These are phyloP conservation scores for Plagiodera versicolora DNA, from an alignment of 2,888 invertebrate species.

Conservation along the genomic window DNA sequence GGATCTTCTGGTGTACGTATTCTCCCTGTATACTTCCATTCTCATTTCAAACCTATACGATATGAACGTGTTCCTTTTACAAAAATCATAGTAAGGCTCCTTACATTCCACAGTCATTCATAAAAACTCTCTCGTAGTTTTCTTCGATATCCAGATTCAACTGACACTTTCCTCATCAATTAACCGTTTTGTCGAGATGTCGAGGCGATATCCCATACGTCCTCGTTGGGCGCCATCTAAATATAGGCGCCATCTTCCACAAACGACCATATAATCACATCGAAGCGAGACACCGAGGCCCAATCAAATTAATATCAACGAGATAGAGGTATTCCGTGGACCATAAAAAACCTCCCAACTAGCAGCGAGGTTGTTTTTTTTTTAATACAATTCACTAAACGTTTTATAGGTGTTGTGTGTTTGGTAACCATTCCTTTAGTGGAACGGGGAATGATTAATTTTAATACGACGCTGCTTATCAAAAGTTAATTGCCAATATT, in stretches of 20 bases:
- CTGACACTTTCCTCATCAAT: no score
- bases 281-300: not conserved
- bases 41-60: no score
- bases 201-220: no score
- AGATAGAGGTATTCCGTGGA: slow-evolving; percentile 28
- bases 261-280: not conserved
- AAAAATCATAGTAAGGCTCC: no score
- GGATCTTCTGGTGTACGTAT: no score
- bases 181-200: no score
- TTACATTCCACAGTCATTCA: no score
- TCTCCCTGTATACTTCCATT: no score
- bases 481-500: slow-evolving; percentile 32
- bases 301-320: slow-evolving; percentile 32
- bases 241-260: not conserved
- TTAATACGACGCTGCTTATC: slow-evolving; percentile 24
- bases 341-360: slow-evolving; percentile 50
- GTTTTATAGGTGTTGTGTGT: slow-evolving; percentile 39
- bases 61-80: no score
- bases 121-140: no score
- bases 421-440: slow-evolving; percentile 37
- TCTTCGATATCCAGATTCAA: no score
- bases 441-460: slow-evolving; percentile 29
- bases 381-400: slow-evolving; percentile 34
- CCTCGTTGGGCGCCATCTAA: no score
- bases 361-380: slow-evolving; percentile 44